A percentile compares a stretch with the other conserved stretches of the same genome.
These are phyloP conservation scores for Amaurobius ferox DNA, from an alignment of 2,888 invertebrate species.

Conservation along the genomic window DNA sequence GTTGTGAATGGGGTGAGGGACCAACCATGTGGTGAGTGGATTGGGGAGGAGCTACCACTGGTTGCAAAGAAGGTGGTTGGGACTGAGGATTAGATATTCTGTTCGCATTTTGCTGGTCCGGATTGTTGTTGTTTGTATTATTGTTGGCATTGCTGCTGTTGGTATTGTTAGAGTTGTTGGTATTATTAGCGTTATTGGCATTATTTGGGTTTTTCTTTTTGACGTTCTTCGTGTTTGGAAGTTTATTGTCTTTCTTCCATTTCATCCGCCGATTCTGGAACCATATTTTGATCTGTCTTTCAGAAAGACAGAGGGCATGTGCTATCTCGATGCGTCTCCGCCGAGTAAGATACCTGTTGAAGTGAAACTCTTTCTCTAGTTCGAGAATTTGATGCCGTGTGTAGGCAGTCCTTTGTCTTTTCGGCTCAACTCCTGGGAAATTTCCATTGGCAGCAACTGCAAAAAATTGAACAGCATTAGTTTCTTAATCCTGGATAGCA, in stretches of 20 bases:
- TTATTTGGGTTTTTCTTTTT: slow-evolving; percentile 83
- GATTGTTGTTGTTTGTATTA: slow-evolving; percentile 79
- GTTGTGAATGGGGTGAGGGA: slow-evolving; percentile 66
- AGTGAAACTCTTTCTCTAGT: slow-evolving; percentile 98
- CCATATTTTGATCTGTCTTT: slow-evolving; percentile 93
- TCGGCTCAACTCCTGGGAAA: slow-evolving; percentile 95
- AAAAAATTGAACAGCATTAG: slow-evolving; percentile 12
- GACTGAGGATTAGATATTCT: slow-evolving; percentile 66
- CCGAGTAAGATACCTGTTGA: slow-evolving; percentile 96
- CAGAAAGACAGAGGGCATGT: slow-evolving; percentile 94
- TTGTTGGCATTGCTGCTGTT: slow-evolving; percentile 55
- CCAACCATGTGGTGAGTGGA: slow-evolving; percentile 61
- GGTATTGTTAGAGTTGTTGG: slow-evolving; percentile 80
- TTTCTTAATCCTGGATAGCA: neutral
- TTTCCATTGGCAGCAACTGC: slow-evolving; percentile 77
- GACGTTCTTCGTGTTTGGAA: slow-evolving; percentile 89
- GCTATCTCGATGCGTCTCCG: slow-evolving; percentile 97
- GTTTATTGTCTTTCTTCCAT: slow-evolving; percentile 91
- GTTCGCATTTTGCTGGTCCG: slow-evolving; percentile 72
- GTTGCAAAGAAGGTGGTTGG: slow-evolving; percentile 65
- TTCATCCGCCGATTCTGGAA: slow-evolving; percentile 87
- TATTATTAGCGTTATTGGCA: slow-evolving; percentile 79
- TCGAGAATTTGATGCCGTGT: slow-evolving; percentile 98
- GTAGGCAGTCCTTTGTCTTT: slow-evolving; percentile 96
- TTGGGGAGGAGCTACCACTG: slow-evolving; percentile 60